phyloP scores from a whole-genome alignment of 2,888 invertebrate genomes.

The Periphyllus acericola region DNA sequence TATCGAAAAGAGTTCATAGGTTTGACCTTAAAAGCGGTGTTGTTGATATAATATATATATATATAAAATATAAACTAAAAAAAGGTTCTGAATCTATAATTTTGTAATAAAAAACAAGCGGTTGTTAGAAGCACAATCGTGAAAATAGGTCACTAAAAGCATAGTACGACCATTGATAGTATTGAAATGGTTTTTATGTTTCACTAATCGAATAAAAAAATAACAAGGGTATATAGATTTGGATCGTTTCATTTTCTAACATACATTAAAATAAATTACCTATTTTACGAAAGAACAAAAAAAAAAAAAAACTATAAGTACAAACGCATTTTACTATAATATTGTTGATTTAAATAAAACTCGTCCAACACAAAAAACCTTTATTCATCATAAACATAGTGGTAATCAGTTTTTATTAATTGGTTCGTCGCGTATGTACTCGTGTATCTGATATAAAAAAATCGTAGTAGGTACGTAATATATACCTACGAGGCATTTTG shows the following conservation, averaged over 20 bases:
- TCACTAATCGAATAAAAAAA: slow-evolving; percentile 34
- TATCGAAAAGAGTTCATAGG: slow-evolving; percentile 45
- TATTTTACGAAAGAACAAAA: slow-evolving; percentile 14
- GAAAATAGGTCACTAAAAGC: slow-evolving; percentile 58
- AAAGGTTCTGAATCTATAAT: slow-evolving; percentile 44
- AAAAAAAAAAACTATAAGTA: slow-evolving; percentile 20
- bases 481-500: not conserved
- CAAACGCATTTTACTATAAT: slow-evolving; percentile 54
- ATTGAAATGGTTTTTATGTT: slow-evolving; percentile 50
- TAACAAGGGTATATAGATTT: not conserved
- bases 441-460: not conserved
- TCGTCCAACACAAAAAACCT: not conserved
- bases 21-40: slow-evolving; percentile 19
- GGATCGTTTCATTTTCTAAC: slow-evolving; percentile 11
- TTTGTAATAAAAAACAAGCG: slow-evolving; percentile 51
- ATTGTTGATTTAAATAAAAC: not conserved
- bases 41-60: slow-evolving; percentile 6
- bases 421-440: no score
- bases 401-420: no score
- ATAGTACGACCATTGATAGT: slow-evolving; percentile 55
- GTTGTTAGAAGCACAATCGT: slow-evolving; percentile 54
- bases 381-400: not conserved
- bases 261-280: not conserved
- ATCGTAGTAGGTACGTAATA: not conserved
- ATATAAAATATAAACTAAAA: not conserved